phyloP scores from a whole-genome alignment of 2,888 invertebrate species.

The Ophion ventricosus region DNA sequence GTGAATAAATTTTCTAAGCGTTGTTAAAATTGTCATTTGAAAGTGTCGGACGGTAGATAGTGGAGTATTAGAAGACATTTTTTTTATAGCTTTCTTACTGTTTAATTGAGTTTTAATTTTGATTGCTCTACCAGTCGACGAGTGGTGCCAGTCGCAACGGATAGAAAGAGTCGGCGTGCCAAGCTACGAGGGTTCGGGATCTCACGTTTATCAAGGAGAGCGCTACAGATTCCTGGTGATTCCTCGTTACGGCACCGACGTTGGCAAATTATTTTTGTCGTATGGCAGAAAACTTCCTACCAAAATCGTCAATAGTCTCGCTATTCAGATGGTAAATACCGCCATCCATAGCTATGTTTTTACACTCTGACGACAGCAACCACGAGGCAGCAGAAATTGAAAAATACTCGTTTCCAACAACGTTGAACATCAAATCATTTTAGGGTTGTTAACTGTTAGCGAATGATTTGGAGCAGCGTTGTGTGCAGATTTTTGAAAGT shows the following conservation, averaged over 20 bases:
- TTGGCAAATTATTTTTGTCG: slow-evolving; percentile 91
- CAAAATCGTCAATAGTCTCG: slow-evolving; percentile 91
- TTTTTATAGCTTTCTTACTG: slow-evolving; percentile 9
- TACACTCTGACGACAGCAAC: not conserved
- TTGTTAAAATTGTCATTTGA: not conserved
- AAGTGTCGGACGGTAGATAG: not conserved
- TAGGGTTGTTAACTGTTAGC: no score
- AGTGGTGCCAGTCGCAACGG: slow-evolving; percentile 86
- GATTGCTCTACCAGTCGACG: slow-evolving; percentile 85
- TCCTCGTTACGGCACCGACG: slow-evolving; percentile 94
- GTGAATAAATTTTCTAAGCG: slow-evolving; percentile 73
- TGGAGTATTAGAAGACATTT: not conserved
- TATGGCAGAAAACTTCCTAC: slow-evolving; percentile 88
- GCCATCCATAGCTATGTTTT: not conserved
- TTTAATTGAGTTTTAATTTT: not conserved
- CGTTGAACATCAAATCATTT: no score
- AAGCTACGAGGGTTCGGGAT: slow-evolving; percentile 94
- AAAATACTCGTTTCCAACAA: no score
- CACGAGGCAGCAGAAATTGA: not conserved
- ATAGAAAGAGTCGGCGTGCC: slow-evolving; percentile 91
- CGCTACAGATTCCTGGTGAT: slow-evolving; percentile 97
- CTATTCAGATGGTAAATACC: slow-evolving; percentile 89
- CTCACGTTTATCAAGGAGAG: slow-evolving; percentile 89
- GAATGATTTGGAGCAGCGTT: no score
- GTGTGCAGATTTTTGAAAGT: no score